Base-by-base conservation (phyloP, 2,888 invertebrate species). In the Hedya salicella region DNA sequence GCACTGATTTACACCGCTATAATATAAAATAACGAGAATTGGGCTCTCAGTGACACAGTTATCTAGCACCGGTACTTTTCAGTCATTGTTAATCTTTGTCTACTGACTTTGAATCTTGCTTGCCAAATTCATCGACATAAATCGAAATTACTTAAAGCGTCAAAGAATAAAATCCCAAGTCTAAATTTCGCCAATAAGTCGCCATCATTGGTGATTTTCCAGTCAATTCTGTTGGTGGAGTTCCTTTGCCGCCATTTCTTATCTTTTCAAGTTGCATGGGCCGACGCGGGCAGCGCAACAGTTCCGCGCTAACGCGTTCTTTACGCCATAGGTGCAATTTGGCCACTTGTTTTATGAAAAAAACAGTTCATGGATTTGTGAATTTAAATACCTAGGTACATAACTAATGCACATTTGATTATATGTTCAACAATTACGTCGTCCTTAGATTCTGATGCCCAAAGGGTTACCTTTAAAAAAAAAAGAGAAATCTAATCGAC, bases 241-340 rank as follows among this genome's bases (percentile, higher is more conserved):
- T 62, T 73, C 73, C 70, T 70, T 62, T 74, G 72, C 77, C 78
- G 75, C 71, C 72, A 70, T 71, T 73, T 79, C 80, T 86, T 87
- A 88, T 87, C 87, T 85, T 69, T 65, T 2, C 42, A 40, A 50
- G 42, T 64, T 64, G 50, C 64, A 64, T 50, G 32, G 49, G 11
- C 68, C 82, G 82, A 79, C 80, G 72, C 73, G 75, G 74, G 73
- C 77, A 69, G 71, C 82, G 52, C 59, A 65, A 65, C 64, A 39
- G 87, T 87, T 82, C 79, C 84, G 87, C 85, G 79, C 88, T 83
- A 83, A 75, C 86, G 88, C 86, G 73, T 78, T 70, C 76, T 84
- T 86, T 84, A 82, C 80, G 79, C 77, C 75, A 80, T 78, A 80
- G 76, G 75, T 77, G 64, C 52, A 82, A 85, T 81, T 78, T 81